Base-by-base conservation (phyloP, 2,888 invertebrate species). In the Digitonthophagus gazella region DNA sequence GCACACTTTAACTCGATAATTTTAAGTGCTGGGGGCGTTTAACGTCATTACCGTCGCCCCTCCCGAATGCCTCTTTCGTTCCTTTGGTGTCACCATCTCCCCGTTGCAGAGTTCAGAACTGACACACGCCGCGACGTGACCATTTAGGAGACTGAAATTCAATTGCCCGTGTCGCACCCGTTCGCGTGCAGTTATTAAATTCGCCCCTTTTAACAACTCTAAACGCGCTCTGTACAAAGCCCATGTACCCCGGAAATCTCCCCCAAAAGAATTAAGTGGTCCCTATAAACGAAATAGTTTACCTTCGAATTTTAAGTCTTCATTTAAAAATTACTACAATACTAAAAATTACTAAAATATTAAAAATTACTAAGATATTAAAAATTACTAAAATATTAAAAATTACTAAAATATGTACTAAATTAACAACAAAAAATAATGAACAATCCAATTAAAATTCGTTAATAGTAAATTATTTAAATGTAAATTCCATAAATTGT, bases 121-220 rank as follows among this genome's bases (percentile, higher is more conserved):
- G 58, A 58, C 58, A 61, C 61, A 61, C 61, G n/a, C 61, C 16
- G 18, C 18, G 61, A 61, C 61, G 61, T 61, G 61, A 61, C 61
- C 61, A 61, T 61, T 61, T 61, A 61, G 61, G 61, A 61, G 19
- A n/a, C 61, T 61, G n/a, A 61, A 61, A 61, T 61, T 61, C 16
- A 61, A 61, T 61, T 61, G 61, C 18, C 61, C 61, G 61, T 61
- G 19, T 19, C 61, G 61, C n/a, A 20, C 61, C n/a, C 18, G n/a
- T 61, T 61, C 61, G 18, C 61, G 61, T 61, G 18, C 18, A 61
- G 61, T 61, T 61, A 61, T 61, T 61, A 61, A 61, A 61, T 61
- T 61, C 61, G 18, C 18, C 19, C 61, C 61, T 19, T 61, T 61
- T 61, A 61, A 61, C 61, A 61, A 61, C 61, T n/a, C n/a, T n/a